Base-by-base conservation (phyloP, 1,140 invertebrate species). In the Drosophila kikkawai region DNA sequence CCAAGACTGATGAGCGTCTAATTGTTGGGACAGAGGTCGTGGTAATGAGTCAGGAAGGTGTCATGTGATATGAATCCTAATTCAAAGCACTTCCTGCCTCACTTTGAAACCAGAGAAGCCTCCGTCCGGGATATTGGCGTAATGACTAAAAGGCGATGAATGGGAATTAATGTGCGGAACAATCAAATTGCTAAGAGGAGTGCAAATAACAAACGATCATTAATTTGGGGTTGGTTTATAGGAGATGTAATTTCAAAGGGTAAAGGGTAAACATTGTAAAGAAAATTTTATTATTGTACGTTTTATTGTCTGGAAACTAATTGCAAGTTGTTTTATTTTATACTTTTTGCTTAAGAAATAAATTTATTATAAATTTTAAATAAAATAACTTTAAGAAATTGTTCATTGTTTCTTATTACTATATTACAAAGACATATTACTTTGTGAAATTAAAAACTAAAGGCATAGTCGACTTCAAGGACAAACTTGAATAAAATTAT, bases 11-110 rank as follows among this genome's bases (percentile, higher is more conserved):
- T 66, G 45, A 57, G 50, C 44, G 64, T 78, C 65, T 78, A 78
- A 78, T 70, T 78, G 75, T 41, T 47, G 37, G 5, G 41, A 22
- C 6, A 57, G 68, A 57, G 74, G 75, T 77, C 56, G 56, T 37
- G 45, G 48, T 57, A 86, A 80, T 86, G 80, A 82, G 67, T 74
- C 67, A 65, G 71, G 60, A 60, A 67, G 64, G 59, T 83, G 84
- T 77, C 60, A 80, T 86, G 84, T 88, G 83, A 86, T 83, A 67
- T 73, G 84, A 86, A 86, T 86, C 76, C 50, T 80, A 87, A 86
- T 86, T 83, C 36, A 17, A 8, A 55, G 26, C 32, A 26, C 47
- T 67, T 69, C 63, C 77, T 65, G 66, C 60, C 36, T 19, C 26
- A 41, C 36, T 66, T 34, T 69, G 45, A 58, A 76, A 61, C 26